Conservation (phyloP, 2,797 vertebrate genomes). For the Alosa sapidissima region DNA sequence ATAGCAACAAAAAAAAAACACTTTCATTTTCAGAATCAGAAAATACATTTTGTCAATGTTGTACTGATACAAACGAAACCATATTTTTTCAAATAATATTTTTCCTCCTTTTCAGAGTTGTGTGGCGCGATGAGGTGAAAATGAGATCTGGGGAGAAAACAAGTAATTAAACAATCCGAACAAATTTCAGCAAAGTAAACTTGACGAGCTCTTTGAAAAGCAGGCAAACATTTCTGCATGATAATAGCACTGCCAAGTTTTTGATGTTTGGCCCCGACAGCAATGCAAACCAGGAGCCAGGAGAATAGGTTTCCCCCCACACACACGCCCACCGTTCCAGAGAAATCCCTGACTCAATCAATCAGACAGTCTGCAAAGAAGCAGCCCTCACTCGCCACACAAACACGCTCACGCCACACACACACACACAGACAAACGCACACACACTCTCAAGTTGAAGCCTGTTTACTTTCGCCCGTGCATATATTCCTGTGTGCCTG, state of each 20-base stretch:
- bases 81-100: background rate
- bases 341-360: conserved; percentile 77
- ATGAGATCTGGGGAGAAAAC: conserved; percentile 28
- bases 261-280: conserved; percentile 68
- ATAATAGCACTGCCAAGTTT: conserved; percentile 69
- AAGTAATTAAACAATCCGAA: conserved; percentile 64
- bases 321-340: conserved; percentile 69
- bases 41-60: no score
- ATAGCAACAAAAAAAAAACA: no score
- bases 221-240: conserved; percentile 68
- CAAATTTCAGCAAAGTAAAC: conserved; percentile 63
- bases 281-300: conserved; percentile 65
- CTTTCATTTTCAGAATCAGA: no score
- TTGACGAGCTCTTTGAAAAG: conserved; percentile 69
- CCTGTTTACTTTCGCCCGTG: background rate
- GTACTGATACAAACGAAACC: background rate
- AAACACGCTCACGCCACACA: conserved; percentile 28
- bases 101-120: no score
- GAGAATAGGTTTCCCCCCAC: conserved; percentile 70
- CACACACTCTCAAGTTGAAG: background rate
- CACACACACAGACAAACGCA: conserved; percentile 15
- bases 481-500: background rate
- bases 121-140: background rate
- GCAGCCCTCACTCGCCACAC: background rate
- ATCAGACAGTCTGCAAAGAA: conserved; percentile 3